phyloP scores from a whole-genome alignment of 2,113 vertebrate genomes.

The Vombatus ursinus region DNA sequence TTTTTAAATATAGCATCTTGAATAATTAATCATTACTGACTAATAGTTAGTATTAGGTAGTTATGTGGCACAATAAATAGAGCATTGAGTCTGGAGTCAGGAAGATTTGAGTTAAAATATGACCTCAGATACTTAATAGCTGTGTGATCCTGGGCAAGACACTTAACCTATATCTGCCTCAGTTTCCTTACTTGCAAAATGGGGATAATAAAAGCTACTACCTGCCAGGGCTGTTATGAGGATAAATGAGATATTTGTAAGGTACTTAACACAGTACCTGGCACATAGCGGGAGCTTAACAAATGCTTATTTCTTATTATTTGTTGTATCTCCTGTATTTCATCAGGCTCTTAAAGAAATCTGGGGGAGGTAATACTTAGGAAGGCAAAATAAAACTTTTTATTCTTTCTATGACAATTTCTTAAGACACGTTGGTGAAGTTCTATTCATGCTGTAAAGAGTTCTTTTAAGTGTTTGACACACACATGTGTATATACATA shows the following conservation, averaged over 20 bases:
- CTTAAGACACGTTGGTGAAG: background rate
- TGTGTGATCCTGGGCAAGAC: background rate
- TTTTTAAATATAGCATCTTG: background rate
- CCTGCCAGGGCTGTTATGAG: background rate
- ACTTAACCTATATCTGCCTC: background rate
- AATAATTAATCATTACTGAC: too few relatives aligned
- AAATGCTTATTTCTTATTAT: background rate
- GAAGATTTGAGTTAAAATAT: background rate
- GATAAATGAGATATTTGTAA: background rate
- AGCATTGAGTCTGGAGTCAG: background rate
- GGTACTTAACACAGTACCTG: background rate
- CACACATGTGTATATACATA: background rate
- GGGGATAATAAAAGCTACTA: background rate
- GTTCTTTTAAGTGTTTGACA: background rate
- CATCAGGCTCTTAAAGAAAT: background rate
- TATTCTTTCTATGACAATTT: background rate
- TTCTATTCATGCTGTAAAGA: background rate
- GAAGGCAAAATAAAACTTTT: background rate
- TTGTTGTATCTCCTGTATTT: background rate
- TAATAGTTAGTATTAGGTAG: background rate
- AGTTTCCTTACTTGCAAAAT: slow-evolving; percentile 24
- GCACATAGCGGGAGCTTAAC: background rate
- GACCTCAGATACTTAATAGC: background rate
- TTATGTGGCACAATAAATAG: background rate
- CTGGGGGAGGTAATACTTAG: background rate